Evolutionary conservation across 2,113 vertebrate genomes (phyloP).

Genomic region (Barnardius zonarius): DNA sequence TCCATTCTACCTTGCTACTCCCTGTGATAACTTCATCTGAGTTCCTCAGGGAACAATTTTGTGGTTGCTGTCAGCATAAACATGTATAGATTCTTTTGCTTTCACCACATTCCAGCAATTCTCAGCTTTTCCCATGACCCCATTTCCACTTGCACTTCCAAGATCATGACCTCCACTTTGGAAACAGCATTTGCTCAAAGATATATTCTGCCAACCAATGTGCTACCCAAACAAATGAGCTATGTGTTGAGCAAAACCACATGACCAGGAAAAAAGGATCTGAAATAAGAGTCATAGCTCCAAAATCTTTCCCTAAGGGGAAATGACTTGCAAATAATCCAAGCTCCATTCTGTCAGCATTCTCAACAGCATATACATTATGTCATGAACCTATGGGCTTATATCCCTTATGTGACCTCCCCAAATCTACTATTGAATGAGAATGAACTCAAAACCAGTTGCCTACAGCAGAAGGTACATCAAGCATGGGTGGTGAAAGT

Average conservation of each 20-base stretch:
- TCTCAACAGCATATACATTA: constrained; percentile 3
- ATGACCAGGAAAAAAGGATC: background rate
- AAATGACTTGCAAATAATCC: constrained; percentile 8
- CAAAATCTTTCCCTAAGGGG: background rate
- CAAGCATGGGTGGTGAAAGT: background rate
- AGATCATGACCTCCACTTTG: constrained; percentile 37
- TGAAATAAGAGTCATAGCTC: constrained; percentile 3
- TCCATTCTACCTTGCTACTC: background rate
- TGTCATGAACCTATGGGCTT: background rate
- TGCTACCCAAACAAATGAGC: background rate
- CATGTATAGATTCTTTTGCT: constrained; percentile 10
- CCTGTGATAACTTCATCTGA: background rate
- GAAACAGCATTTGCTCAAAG: constrained; percentile 15
- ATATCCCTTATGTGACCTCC: background rate
- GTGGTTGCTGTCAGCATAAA: constrained; percentile 4
- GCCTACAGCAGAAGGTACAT: background rate
- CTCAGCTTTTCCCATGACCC: constrained; percentile 50
- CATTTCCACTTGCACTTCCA: constrained; percentile 41
- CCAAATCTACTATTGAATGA: background rate
- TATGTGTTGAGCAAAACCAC: constrained; percentile 18
- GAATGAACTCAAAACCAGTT: background rate
- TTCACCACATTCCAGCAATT: constrained; percentile 14
- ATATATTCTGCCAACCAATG: background rate
- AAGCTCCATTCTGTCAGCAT: background rate
- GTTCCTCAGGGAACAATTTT: background rate